Evolutionary conservation across 2,888 invertebrate genomes (phyloP).

Genomic region (Coelogynopora nodosa): DNA sequence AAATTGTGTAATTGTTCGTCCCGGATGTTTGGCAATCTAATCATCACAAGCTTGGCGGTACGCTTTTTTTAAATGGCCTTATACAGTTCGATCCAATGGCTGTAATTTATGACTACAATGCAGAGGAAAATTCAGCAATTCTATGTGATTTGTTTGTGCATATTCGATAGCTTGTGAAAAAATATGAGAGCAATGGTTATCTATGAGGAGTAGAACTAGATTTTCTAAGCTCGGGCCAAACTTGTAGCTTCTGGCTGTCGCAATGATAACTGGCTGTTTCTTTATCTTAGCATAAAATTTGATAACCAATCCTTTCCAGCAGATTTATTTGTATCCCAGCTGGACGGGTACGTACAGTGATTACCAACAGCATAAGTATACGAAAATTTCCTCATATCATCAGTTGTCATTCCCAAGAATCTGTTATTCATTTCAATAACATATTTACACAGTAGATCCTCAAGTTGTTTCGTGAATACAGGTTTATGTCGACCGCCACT

Average conservation of each 20-base stretch:
- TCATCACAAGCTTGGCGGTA: slow-evolving; percentile 53
- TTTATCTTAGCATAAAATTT: slow-evolving; percentile 11
- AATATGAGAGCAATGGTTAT: neutral
- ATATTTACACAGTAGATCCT: slow-evolving; percentile 8
- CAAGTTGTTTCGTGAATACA: neutral
- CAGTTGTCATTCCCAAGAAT: slow-evolving; percentile 5
- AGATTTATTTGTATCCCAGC: slow-evolving; percentile 7
- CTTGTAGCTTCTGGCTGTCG: neutral
- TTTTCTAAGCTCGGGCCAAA: neutral
- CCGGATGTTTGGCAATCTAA: slow-evolving; percentile 53
- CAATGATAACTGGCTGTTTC: neutral
- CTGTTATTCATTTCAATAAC: slow-evolving; percentile 27
- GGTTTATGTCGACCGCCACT: slow-evolving; percentile 10
- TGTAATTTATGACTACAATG: neutral
- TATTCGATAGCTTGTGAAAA: neutral
- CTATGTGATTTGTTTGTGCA: neutral
- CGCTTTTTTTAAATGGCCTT: slow-evolving; percentile 51
- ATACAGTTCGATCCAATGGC: neutral
- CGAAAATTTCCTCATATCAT: slow-evolving; percentile 8
- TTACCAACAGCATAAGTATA: neutral
- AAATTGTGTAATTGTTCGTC: slow-evolving; percentile 55
- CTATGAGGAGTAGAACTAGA: neutral
- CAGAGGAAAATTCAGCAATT: neutral
- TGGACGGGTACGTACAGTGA: neutral
- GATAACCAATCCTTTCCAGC: slow-evolving; percentile 39